These are phyloP conservation scores for Morinoia aosen DNA, from an alignment of 2,888 invertebrate species.

Conservation along the genomic window DNA sequence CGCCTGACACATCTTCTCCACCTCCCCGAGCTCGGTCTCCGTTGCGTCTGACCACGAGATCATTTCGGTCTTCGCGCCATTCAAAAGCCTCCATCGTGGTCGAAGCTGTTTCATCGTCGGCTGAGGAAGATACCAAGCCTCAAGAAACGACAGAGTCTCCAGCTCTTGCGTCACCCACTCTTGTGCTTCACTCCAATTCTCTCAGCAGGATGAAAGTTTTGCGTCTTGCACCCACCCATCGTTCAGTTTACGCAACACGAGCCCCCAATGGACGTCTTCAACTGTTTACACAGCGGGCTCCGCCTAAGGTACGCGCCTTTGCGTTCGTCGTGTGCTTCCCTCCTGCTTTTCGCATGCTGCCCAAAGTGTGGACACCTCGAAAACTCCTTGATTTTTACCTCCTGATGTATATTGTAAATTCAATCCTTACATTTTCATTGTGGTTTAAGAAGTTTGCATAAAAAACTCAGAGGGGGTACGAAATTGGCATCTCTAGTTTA, in stretches of 20 bases:
- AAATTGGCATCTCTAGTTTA: background rate
- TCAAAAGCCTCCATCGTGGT: background rate
- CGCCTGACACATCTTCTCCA: background rate
- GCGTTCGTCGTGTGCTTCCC: conserved; percentile 29
- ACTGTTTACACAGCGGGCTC: background rate
- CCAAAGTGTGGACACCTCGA: background rate
- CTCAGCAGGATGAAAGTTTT: background rate
- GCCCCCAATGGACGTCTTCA: conserved; percentile 20
- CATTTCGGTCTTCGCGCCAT: conserved; percentile 27
- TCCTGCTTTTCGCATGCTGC: conserved; percentile 11
- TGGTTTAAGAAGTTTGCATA: background rate
- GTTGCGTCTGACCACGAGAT: background rate
- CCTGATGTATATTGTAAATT: background rate
- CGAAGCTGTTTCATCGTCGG: background rate
- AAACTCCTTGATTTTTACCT: background rate
- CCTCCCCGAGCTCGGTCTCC: background rate
- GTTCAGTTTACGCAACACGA: conserved; percentile 24
- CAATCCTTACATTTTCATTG: background rate
- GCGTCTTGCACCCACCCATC: background rate
- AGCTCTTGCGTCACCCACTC: background rate
- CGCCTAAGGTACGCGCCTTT: conserved; percentile 28
- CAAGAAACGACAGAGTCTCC: background rate
- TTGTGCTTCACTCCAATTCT: background rate
- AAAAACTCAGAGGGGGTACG: background rate
- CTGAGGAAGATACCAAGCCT: background rate